phyloP scores from a whole-genome alignment of 1,140 invertebrate species.

The Mesaphorura yosii region DNA sequence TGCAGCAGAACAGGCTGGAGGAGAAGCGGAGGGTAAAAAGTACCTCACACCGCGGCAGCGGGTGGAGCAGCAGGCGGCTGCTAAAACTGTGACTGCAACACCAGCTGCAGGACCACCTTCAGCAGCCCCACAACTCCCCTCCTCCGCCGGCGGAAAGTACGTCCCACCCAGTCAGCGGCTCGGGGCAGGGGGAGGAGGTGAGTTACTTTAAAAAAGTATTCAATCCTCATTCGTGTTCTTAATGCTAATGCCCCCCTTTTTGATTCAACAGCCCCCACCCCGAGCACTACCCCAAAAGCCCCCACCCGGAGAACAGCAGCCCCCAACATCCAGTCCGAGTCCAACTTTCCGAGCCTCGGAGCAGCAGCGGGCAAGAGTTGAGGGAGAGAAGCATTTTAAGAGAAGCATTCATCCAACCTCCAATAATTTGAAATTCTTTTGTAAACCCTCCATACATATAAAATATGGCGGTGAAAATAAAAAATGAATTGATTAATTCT shows the following conservation, averaged over 20 bases:
- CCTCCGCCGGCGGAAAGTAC: conserved; percentile 3
- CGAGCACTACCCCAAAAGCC: too few species aligned
- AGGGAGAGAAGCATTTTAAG: too few species aligned
- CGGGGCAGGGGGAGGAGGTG: neutral
- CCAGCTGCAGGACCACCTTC: neutral
- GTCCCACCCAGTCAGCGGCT: conserved; percentile 11
- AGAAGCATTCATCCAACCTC: too few species aligned
- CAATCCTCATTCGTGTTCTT: neutral
- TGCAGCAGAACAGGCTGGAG: neutral
- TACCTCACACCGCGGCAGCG: neutral
- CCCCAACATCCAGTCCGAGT: neutral
- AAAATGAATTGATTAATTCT: too few species aligned
- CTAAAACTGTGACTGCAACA: too few species aligned
- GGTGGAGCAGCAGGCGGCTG: neutral
- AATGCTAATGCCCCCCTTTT: neutral
- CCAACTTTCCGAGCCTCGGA: neutral
- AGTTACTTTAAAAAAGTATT: neutral
- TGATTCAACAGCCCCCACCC: neutral
- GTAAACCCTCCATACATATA: too few species aligned
- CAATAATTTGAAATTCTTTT: too few species aligned
- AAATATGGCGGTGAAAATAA: too few species aligned
- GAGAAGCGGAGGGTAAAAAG: neutral
- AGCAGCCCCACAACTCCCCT: neutral
- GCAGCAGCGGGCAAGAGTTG: neutral
- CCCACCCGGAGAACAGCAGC: neutral